Base-by-base conservation (phyloP, 2,888 invertebrate species). In the Parapristionchus giblindavisi region DNA sequence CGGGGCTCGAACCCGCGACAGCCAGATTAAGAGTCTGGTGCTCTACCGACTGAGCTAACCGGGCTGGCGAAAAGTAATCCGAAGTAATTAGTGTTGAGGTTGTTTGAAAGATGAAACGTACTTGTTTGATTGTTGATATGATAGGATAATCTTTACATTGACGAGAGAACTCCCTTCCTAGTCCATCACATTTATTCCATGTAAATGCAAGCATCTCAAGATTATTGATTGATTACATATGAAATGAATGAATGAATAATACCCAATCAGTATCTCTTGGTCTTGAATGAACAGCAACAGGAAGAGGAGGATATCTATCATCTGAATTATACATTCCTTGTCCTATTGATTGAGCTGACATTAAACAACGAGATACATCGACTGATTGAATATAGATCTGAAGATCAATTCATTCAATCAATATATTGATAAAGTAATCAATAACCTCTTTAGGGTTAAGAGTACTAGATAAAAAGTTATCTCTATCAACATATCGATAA, bases 1-100 rank as follows among this genome's bases (percentile, higher is more conserved):
- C 81, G 81, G 83, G 82, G 81, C 82, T 83, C 83, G 81, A 83
- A 82, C 82, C 82, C 82, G 81, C 81, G 83, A 82, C 82, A 81
- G 77, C 82, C 83, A 83, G 83, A 83, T 83, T 83, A 85, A 83
- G 83, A 85, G 83, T 83, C 83, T 83, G 83, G 84, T 85, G 83
- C 83, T 85, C 84, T 83, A 83, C 83, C 83, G 83, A 83, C 83
- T 83, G 83, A 84, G 83, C 83, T 83, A 83, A 83, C 83, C 82
- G 81, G 80, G 80, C 81, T n/a, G n/a, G n/a, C n/a, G n/a, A n/a
- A n/a, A 21, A 48, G 48, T 48, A 11, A 48, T 48, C 48, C 21
- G 14, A 48, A 48, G 14, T 48, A 14, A 14, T 21, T 21, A 14
- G 21, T 21, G 21, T 48, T 21, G 11, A 11, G 48, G 48, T 14